phyloP scores from a whole-genome alignment of 2,113 vertebrate species.

The Pseudorhombus dupliciocellatus region DNA sequence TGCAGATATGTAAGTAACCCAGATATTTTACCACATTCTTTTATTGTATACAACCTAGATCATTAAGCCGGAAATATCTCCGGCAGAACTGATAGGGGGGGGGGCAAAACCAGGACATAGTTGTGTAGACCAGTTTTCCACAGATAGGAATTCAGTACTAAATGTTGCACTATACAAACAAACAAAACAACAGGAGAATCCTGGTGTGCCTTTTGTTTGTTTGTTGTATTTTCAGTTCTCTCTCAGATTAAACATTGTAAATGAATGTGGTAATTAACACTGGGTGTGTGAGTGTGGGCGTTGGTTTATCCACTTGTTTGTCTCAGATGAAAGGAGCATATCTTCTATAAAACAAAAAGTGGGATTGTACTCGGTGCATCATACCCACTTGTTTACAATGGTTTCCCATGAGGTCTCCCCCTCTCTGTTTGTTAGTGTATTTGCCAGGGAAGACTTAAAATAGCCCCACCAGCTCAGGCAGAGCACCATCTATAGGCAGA shows the following conservation, averaged over 20 bases:
- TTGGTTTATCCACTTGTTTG: constrained; percentile 77
- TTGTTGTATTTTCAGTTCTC: constrained; percentile 77
- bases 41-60: constrained; percentile 73
- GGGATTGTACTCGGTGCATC: constrained; percentile 72
- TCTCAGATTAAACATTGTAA: constrained; percentile 78
- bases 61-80: constrained; percentile 75
- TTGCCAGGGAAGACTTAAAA: constrained; percentile 76
- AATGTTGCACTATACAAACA: constrained; percentile 69
- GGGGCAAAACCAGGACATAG: constrained; percentile 71
- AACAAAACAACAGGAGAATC: constrained; percentile 75
- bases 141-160: constrained; percentile 60
- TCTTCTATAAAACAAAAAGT: constrained; percentile 78
- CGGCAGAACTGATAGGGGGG: constrained; percentile 51
- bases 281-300: constrained; percentile 63
- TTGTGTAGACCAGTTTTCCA: constrained; percentile 68
- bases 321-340: constrained; percentile 81
- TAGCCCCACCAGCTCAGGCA: constrained; percentile 67
- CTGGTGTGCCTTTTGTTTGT: constrained; percentile 77
- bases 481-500: constrained; percentile 68
- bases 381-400: constrained; percentile 80
- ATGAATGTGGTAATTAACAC: constrained; percentile 80
- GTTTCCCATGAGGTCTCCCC: constrained; percentile 67
- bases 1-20: constrained; percentile 56
- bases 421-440: constrained; percentile 73
- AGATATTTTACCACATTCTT: constrained; percentile 70